These are phyloP conservation scores for Enteromius viviparus DNA, from an alignment of 2,797 vertebrate species.

Conservation along the genomic window DNA sequence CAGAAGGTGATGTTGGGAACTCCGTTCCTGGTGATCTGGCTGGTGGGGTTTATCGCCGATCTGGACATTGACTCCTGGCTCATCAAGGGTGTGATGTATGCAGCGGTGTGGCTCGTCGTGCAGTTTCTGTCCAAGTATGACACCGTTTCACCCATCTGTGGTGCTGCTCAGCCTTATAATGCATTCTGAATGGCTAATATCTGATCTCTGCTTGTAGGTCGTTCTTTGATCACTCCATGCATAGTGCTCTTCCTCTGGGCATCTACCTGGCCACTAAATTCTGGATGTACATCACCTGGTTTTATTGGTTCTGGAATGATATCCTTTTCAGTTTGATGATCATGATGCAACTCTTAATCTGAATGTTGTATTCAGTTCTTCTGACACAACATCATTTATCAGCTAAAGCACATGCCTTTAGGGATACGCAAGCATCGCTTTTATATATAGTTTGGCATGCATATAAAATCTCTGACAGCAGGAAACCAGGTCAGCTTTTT, in stretches of 20 bases:
- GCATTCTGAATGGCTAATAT: background rate
- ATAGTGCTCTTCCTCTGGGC: slow-evolving; percentile 96
- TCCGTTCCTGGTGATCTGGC: slow-evolving; percentile 98
- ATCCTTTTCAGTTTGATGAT: slow-evolving; percentile 79
- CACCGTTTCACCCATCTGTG: slow-evolving; percentile 51
- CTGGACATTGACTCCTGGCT: slow-evolving; percentile 98
- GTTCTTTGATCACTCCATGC: slow-evolving; percentile 99
- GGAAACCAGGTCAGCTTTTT: background rate
- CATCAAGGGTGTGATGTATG: slow-evolving; percentile 95
- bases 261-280: slow-evolving; percentile 99
- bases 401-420: background rate
- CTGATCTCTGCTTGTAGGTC: slow-evolving; percentile 75
- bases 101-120: slow-evolving; percentile 91
- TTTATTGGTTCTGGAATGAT: slow-evolving; percentile 99
- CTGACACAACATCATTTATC: background rate
- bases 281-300: slow-evolving; percentile 99
- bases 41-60: slow-evolving; percentile 97
- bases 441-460: background rate
- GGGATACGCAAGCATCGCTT: background rate
- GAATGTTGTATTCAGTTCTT: background rate
- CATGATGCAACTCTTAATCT: background rate
- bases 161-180: slow-evolving; percentile 35
- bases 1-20: slow-evolving; percentile 99
- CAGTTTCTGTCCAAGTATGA: slow-evolving; percentile 98
- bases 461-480: background rate